Conservation (phyloP, 23 tunicate species). For the Corella eumyota region DNA sequence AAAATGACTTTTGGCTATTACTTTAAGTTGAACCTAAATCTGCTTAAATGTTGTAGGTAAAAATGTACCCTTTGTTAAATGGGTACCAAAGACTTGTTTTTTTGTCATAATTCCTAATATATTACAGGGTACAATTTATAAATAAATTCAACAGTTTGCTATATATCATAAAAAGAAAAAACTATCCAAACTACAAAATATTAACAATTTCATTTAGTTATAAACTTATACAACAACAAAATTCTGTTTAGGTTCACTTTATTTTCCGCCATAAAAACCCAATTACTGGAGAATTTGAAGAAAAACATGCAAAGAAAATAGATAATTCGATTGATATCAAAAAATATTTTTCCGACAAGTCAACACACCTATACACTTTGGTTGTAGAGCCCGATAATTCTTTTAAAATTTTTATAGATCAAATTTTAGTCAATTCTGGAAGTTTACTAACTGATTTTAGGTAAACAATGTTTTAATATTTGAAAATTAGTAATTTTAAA, state of each 20-base stretch:
- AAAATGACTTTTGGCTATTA: too few species aligned
- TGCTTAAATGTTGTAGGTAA: too few species aligned
- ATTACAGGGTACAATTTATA: too few species aligned
- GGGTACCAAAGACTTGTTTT: not conserved
- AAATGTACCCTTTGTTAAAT: too few species aligned
- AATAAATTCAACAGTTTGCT: too few species aligned
- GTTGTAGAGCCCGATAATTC: conserved; percentile 65
- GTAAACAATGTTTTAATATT: conserved; percentile 5
- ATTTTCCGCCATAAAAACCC: conserved; percentile 98
- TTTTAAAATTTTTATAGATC: conserved; percentile 68
- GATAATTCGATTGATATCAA: conserved; percentile 54
- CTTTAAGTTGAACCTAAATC: too few species aligned
- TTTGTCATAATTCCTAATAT: not conserved
- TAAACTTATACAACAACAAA: not conserved
- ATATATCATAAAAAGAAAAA: too few species aligned
- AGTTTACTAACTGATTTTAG: conserved; percentile 63
- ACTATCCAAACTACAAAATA: too few species aligned
- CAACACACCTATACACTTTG: conserved; percentile 77
- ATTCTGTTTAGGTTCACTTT: conserved; percentile 56
- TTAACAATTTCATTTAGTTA: not conserved
- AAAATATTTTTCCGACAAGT: conserved; percentile 63
- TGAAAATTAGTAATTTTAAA: not conserved
- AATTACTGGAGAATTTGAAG: conserved; percentile 71
- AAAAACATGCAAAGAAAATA: conserved; percentile 78
- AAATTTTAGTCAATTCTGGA: conserved; percentile 58